These are phyloP conservation scores for Drosophila stalkeri DNA, from an alignment of 2,888 invertebrate genomes.

Conservation along the genomic window DNA sequence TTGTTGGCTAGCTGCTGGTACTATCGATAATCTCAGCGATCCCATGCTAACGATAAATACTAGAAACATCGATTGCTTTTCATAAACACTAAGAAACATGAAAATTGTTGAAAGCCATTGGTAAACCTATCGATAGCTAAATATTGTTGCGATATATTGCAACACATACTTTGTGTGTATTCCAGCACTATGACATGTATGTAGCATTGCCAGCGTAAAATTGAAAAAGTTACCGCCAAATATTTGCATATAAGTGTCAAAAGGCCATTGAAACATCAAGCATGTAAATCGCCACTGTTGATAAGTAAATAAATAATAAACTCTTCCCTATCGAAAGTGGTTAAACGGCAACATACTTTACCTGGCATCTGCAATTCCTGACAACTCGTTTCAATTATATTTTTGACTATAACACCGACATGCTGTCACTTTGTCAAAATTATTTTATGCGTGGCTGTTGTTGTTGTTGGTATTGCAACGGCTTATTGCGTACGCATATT, in stretches of 20 bases:
- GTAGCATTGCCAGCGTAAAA: constrained; percentile 6
- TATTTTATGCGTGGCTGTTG: constrained; percentile 29
- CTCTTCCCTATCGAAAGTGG: constrained; percentile 60
- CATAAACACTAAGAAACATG: background rate
- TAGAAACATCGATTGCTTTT: background rate
- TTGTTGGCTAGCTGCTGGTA: constrained; percentile 15
- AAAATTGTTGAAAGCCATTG: too few species aligned
- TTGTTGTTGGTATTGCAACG: constrained; percentile 12
- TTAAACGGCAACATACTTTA: constrained; percentile 36
- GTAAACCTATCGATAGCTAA: background rate
- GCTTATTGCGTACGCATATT: constrained; percentile 68
- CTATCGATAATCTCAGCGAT: constrained; percentile 8
- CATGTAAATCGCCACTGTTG: constrained; percentile 33
- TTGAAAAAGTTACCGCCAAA: constrained; percentile 23
- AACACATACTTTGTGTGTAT: constrained; percentile 1
- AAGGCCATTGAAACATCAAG: background rate
- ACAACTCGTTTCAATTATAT: constrained; percentile 38
- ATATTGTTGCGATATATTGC: background rate
- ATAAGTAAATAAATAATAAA: constrained; percentile 45
- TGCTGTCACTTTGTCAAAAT: constrained; percentile 56
- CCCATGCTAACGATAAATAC: background rate
- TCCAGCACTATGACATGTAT: constrained; percentile 28
- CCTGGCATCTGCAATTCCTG: constrained; percentile 25
- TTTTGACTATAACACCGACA: constrained; percentile 21
- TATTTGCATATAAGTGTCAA: background rate